Conservation (phyloP, 2,888 invertebrate genomes). For the Diadromus collaris region DNA sequence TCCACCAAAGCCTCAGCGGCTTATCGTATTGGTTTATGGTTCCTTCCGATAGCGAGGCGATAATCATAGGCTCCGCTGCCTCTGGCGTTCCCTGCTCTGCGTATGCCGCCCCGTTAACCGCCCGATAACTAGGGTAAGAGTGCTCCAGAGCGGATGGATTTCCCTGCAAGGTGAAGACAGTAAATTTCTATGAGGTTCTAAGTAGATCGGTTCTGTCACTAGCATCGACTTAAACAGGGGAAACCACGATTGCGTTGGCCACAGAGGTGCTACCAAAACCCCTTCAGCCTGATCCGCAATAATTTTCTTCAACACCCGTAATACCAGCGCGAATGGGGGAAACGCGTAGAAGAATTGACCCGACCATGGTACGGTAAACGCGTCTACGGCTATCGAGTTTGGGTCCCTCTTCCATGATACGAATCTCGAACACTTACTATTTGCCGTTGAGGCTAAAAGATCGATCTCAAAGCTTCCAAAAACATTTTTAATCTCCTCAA, state of each 20-base stretch:
- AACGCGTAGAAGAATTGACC: too few relatives aligned
- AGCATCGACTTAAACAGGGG: conserved; percentile 21
- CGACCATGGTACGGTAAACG: conserved; percentile 25
- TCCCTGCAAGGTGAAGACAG: conserved; percentile 15
- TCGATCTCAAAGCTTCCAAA: conserved; percentile 2
- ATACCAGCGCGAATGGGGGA: too few relatives aligned
- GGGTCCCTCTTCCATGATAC: conserved; percentile 13
- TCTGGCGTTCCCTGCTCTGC: conserved; percentile 5
- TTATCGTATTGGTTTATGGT: conserved; percentile 18
- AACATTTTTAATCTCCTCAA: neutral
- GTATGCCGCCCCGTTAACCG: conserved; percentile 15
- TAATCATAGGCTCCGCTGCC: conserved; percentile 6
- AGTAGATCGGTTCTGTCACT: neutral
- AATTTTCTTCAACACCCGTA: conserved; percentile 30
- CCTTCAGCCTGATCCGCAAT: conserved; percentile 30
- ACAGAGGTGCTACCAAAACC: conserved; percentile 25
- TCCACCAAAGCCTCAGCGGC: conserved; percentile 13
- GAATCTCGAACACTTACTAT: conserved; percentile 18
- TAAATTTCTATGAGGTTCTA: neutral
- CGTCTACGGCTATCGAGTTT: conserved; percentile 15
- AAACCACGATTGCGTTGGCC: conserved; percentile 32
- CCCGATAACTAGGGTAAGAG: conserved; percentile 29
- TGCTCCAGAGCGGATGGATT: neutral
- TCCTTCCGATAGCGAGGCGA: conserved; percentile 1
- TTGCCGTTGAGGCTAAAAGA: conserved; percentile 22